Percentiles rank a stretch among this genome's conserved stretches.
Conservation (phyloP, 2,888 invertebrate genomes). For the Troglohyphantes excavatus region DNA sequence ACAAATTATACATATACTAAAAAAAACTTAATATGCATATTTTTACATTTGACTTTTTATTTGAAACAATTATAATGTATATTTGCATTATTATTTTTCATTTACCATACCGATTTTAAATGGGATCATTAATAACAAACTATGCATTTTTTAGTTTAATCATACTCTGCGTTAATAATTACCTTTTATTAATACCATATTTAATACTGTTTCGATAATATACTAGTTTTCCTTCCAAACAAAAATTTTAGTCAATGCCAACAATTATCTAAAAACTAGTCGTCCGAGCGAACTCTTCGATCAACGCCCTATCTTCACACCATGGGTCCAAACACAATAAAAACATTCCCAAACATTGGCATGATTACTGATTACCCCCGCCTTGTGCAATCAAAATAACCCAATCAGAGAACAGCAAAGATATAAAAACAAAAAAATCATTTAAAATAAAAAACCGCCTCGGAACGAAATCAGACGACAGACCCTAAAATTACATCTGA, state of each 20-base stretch:
- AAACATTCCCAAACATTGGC: background rate
- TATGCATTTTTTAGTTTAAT: too few relatives aligned
- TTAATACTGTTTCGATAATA: too few relatives aligned
- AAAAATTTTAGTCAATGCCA: background rate
- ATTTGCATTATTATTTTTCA: too few relatives aligned
- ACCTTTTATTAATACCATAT: too few relatives aligned
- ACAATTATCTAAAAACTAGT: background rate
- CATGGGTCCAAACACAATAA: background rate
- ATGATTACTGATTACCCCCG: background rate
- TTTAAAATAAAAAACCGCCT: background rate
- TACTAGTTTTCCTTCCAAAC: background rate
- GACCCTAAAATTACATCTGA: conserved; percentile 10
- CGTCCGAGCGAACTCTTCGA: background rate
- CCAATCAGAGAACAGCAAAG: background rate
- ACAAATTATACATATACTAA: too few relatives aligned
- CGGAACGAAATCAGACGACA: background rate
- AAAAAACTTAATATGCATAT: too few relatives aligned
- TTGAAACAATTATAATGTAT: too few relatives aligned
- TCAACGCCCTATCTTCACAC: background rate
- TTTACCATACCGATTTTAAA: too few relatives aligned
- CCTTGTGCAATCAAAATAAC: background rate
- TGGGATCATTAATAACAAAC: too few relatives aligned
- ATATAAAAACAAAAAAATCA: background rate
- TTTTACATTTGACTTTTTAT: too few relatives aligned
- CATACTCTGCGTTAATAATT: too few relatives aligned